Conservation (phyloP, 2,888 invertebrate species). For the Kryphioiulus occultus region DNA sequence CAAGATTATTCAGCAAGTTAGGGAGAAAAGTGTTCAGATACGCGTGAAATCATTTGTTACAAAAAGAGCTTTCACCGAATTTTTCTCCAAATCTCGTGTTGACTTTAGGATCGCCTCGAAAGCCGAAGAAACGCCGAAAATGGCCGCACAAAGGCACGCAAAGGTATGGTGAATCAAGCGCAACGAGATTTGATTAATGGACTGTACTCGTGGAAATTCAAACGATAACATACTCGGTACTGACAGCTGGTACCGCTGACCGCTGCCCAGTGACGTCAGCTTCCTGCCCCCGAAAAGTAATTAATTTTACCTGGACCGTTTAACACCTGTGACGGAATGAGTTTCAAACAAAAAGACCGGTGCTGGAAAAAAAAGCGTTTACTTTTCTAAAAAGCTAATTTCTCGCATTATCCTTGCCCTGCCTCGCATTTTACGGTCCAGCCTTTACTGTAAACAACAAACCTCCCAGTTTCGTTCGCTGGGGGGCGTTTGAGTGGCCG, state of each 20-base stretch:
- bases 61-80: too few species aligned
- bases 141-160: too few species aligned
- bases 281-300: not conserved
- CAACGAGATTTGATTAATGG: too few species aligned
- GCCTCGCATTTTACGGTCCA: constrained; percentile 5
- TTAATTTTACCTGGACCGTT: not conserved
- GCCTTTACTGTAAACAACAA: not conserved
- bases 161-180: too few species aligned
- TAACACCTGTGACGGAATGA: not conserved
- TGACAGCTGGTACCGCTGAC: not conserved
- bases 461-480: not conserved
- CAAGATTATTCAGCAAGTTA: too few species aligned
- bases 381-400: not conserved
- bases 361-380: not conserved
- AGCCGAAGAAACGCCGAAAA: too few species aligned
- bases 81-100: too few species aligned
- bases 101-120: too few species aligned
- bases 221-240: not conserved
- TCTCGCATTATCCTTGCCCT: not conserved
- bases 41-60: too few species aligned
- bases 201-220: not conserved
- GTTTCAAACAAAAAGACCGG: not conserved
- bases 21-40: too few species aligned
- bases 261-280: not conserved
- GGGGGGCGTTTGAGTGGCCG: not conserved